Percentiles rank a stretch among this genome's conserved stretches.
phyloP scores from a whole-genome alignment of 2,797 vertebrate genomes.

The Sciurus vulgaris region DNA sequence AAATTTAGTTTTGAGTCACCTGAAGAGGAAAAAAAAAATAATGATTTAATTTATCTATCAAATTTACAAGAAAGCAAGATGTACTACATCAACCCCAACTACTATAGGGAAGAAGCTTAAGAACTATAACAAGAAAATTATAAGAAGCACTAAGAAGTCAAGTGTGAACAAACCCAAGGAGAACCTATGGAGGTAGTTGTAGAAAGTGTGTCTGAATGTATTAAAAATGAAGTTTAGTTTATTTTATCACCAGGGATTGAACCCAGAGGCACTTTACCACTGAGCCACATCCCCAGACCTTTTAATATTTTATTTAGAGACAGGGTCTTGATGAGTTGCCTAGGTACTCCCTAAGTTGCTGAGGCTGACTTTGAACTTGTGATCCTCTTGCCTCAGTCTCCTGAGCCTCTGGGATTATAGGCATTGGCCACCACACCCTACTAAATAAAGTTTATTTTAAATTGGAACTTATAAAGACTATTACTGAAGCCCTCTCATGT shows the following conservation, averaged over 20 bases:
- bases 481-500: background rate
- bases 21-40: slow-evolving; percentile 9
- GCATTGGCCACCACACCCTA: too few relatives aligned
- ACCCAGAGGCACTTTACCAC: too few relatives aligned
- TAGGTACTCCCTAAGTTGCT: too few relatives aligned
- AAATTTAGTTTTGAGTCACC: background rate
- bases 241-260: background rate
- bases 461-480: background rate
- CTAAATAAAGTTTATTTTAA: slow-evolving; percentile 15
- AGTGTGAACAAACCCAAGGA: background rate
- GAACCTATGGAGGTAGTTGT: background rate
- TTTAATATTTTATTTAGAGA: too few relatives aligned
- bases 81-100: background rate
- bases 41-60: background rate
- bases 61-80: slow-evolving; percentile 7
- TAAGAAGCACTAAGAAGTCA: background rate
- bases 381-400: too few relatives aligned
- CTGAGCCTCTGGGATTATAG: too few relatives aligned
- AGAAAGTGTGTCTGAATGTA: background rate
- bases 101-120: background rate
- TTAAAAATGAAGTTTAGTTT: slow-evolving; percentile 12
- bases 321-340: too few relatives aligned
- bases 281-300: too few relatives aligned
- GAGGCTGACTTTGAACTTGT: too few relatives aligned
- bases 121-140: background rate